Percentiles rank a stretch among this genome's conserved stretches.
phyloP scores from a whole-genome alignment of 2,797 vertebrate genomes.

The Sebastes minor region DNA sequence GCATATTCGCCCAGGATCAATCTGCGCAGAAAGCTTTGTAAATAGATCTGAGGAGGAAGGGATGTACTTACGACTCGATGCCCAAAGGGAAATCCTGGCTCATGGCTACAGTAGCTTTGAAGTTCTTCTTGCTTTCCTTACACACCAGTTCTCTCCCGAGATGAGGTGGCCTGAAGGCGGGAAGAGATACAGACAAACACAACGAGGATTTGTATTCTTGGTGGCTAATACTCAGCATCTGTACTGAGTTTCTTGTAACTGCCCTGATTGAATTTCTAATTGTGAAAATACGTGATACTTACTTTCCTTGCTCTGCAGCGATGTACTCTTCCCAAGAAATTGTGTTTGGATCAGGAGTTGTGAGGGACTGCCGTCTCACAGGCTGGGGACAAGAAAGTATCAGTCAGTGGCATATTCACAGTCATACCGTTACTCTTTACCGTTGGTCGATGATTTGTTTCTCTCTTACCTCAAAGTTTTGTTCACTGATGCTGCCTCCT shows the following conservation, averaged over 20 bases:
- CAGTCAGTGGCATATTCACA: background rate
- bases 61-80: constrained; percentile 91
- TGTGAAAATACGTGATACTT: constrained; percentile 49
- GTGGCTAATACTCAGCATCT: constrained; percentile 3
- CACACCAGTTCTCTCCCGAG: constrained; percentile 94
- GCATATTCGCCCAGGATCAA: constrained; percentile 28
- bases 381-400: constrained; percentile 79
- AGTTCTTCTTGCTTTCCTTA: constrained; percentile 97
- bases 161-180: constrained; percentile 88
- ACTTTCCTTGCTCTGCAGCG: constrained; percentile 94
- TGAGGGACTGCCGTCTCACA: constrained; percentile 90
- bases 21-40: constrained; percentile 27
- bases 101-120: constrained; percentile 98
- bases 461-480: constrained; percentile 90
- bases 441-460: background rate
- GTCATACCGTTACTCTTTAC: background rate
- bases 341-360: constrained; percentile 89
- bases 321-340: constrained; percentile 98
- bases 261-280: constrained; percentile 13
- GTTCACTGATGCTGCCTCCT: constrained; percentile 91
- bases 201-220: constrained; percentile 21
- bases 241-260: background rate
- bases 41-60: constrained; percentile 52
- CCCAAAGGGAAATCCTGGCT: constrained; percentile 96
- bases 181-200: constrained; percentile 20